Percentiles rank a stretch among this genome's conserved stretches.
Evolutionary conservation across 2,797 vertebrate genomes (phyloP).

Genomic region (Ficedula albicollis): DNA sequence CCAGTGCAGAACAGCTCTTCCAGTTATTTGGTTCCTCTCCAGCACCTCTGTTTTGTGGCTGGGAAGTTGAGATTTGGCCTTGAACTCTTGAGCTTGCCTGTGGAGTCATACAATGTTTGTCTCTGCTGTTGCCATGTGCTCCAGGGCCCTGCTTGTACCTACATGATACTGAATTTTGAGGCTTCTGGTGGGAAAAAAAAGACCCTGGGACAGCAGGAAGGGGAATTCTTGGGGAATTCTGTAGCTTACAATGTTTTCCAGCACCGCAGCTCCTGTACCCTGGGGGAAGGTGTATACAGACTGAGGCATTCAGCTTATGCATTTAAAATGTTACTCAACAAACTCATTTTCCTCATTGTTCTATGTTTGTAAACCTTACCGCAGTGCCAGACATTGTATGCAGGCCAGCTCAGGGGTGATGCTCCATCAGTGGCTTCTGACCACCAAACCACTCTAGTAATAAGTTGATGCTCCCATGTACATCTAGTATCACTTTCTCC

Average conservation of each 20-base stretch:
- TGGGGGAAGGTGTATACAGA: rapidly evolving
- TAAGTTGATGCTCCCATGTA: neutral
- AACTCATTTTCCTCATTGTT: neutral
- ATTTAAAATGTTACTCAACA: neutral
- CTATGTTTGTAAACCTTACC: neutral
- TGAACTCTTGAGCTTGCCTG: neutral
- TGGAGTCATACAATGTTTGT: rapidly evolving
- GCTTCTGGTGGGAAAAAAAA: neutral
- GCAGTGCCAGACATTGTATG: neutral
- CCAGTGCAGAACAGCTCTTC: neutral
- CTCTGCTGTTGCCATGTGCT: neutral
- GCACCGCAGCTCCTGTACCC: neutral
- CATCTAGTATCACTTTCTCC: neutral
- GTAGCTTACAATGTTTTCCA: neutral
- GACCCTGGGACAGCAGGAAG: neutral
- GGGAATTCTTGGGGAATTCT: neutral
- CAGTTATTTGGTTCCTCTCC: neutral
- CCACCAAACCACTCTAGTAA: neutral
- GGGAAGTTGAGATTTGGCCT: neutral
- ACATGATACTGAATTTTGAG: neutral
- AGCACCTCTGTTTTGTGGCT: neutral
- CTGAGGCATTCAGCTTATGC: neutral
- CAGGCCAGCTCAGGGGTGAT: neutral
- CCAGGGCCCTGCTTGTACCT: neutral
- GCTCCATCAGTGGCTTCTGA: neutral